Base-by-base conservation (phyloP, 2,888 invertebrate genomes). In the Eilema sororculum region DNA sequence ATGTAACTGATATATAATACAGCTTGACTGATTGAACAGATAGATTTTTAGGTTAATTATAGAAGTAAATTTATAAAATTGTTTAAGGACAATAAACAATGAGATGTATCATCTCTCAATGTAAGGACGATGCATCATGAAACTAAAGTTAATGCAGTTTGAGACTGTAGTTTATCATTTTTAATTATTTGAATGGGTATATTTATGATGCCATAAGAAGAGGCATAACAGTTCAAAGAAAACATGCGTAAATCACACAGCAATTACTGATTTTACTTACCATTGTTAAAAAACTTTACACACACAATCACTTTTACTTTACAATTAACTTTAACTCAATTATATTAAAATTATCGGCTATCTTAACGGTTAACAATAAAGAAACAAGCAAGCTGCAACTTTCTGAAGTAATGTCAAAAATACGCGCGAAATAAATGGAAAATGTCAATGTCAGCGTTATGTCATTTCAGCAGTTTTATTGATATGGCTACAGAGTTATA, bases 401-500 rank as follows among this genome's bases (percentile, higher is more conserved):
- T 67, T 20, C 9, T 37, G 20, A 8, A 8, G 3, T 59, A 41
- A 62, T 81, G 85, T 85, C 84, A 83, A 83, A 81, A 75, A 79
- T 78, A 79, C 78, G 81, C 84, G 84, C 86, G 85, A 84, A 83
- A 67, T 3, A n/a, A 28, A 9, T 6, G 12, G 28, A 5, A 28
- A 28, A 10, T 12, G 46, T 28, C 41, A 41, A 28, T 58, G n/a
- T 57, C 57, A n/a, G 1, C 20, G 0, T 1, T 4, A 28, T 28
- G 28, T 28, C 56, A n/a, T 2, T n/a, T 3, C 16, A 22, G 3
- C 3, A 13, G 22, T 33, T 33, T 33, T 33, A 28, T 4, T 28
- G 5, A 28, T 28, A 5, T 28, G 28, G 28, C 28, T 3, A 5
- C n/a, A 28, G 28, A 28, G 5, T 28, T 5, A 28, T 4, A 3